These are phyloP conservation scores for Oryctes rhinoceros DNA, from an alignment of 1,140 invertebrate species.

Conservation along the genomic window DNA sequence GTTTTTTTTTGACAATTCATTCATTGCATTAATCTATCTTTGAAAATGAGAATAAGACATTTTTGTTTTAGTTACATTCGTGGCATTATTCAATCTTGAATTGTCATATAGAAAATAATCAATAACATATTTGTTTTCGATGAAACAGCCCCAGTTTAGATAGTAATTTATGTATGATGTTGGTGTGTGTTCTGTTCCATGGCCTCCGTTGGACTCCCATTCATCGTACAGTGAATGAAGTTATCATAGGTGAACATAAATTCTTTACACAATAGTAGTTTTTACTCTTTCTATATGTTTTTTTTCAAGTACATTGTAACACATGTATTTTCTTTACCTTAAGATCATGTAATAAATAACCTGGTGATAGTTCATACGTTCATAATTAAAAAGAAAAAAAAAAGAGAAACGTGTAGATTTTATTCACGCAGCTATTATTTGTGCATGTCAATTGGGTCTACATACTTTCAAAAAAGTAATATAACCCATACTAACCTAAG, in stretches of 20 bases:
- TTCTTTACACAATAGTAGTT: slow-evolving; percentile 41
- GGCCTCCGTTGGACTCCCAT: slow-evolving; percentile 52
- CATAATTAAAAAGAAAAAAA: neutral
- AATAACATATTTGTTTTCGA: slow-evolving; percentile 3
- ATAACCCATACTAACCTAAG: neutral
- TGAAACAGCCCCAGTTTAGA: slow-evolving; percentile 15
- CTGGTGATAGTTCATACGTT: slow-evolving; percentile 13
- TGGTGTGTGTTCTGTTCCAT: slow-evolving; percentile 57
- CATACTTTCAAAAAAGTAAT: neutral
- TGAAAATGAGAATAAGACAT: neutral
- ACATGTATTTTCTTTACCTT: slow-evolving; percentile 12
- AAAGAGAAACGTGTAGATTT: neutral
- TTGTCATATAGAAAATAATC: neutral
- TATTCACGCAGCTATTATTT: slow-evolving; percentile 8
- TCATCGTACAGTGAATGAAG: slow-evolving; percentile 62
- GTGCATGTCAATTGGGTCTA: neutral
- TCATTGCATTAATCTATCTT: neutral
- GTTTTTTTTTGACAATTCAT: too few relatives aligned
- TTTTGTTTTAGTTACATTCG: slow-evolving; percentile 8
- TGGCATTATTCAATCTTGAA: neutral
- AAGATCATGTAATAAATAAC: neutral
- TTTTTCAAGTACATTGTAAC: slow-evolving; percentile 1
- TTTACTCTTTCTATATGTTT: slow-evolving; percentile 11
- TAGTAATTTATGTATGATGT: slow-evolving; percentile 36
- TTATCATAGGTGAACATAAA: slow-evolving; percentile 63